phyloP scores from a whole-genome alignment of 2,888 invertebrate species.

The Linnaemya vulpina region DNA sequence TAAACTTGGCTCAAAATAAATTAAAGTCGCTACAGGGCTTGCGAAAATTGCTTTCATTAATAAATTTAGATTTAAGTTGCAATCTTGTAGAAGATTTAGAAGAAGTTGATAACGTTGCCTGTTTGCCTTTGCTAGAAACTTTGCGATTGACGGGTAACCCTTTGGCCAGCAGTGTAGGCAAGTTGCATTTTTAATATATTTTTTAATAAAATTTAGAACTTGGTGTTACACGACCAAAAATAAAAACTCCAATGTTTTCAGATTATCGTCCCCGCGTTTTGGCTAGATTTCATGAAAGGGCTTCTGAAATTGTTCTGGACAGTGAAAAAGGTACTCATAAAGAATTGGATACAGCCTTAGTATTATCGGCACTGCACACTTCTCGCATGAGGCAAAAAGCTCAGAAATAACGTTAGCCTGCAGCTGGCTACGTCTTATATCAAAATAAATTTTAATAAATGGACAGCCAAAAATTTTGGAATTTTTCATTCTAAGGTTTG shows the following conservation, averaged over 20 bases:
- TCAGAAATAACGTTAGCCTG: conserved; percentile 60
- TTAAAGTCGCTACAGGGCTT: conserved; percentile 89
- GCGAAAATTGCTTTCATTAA: conserved; percentile 92
- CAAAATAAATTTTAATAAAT: conserved; percentile 5
- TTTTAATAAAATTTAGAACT: too few species aligned
- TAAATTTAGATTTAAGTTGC: conserved; percentile 92
- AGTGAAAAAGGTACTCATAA: conserved; percentile 93
- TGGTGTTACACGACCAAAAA: too few species aligned
- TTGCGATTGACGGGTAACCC: conserved; percentile 95
- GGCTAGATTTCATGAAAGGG: conserved; percentile 92
- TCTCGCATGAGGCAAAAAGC: conserved; percentile 77
- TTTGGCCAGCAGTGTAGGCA: conserved; percentile 86
- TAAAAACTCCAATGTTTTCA: conserved; percentile 82
- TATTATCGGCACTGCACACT: conserved; percentile 91
- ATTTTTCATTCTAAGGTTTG: background rate
- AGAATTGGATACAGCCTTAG: conserved; percentile 95
- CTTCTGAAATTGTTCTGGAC: conserved; percentile 93
- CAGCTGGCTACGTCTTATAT: background rate
- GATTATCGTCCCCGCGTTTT: conserved; percentile 96
- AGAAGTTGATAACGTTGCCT: conserved; percentile 91
- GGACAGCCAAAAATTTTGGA: conserved; percentile 47
- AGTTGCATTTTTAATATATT: conserved; percentile 49
- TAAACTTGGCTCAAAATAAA: conserved; percentile 93
- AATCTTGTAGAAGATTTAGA: conserved; percentile 92
- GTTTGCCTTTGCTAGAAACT: conserved; percentile 93